Evolutionary conservation across 2,888 invertebrate species (phyloP).

Genomic region (Tipula unca): DNA sequence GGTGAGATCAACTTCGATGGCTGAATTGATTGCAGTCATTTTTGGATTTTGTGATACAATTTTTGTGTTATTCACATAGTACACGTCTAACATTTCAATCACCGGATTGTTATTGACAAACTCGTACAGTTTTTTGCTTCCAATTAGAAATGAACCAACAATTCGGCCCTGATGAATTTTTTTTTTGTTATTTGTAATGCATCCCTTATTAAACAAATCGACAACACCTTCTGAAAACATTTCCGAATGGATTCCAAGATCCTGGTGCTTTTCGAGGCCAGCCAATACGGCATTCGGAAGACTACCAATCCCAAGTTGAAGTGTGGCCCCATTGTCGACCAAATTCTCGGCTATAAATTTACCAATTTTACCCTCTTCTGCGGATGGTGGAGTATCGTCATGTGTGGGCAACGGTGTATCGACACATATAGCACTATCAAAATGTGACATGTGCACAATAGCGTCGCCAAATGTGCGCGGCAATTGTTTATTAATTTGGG

Average conservation of each 20-base stretch:
- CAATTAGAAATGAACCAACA: slow-evolving; percentile 87
- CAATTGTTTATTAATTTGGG: slow-evolving; percentile 79
- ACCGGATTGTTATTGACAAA: slow-evolving; percentile 93
- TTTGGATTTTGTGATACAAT: slow-evolving; percentile 74
- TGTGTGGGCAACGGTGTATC: slow-evolving; percentile 61
- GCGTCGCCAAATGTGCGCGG: slow-evolving; percentile 92
- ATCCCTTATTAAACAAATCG: slow-evolving; percentile 75
- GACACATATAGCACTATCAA: slow-evolving; percentile 75
- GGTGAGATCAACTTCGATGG: slow-evolving; percentile 87
- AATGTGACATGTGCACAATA: slow-evolving; percentile 83
- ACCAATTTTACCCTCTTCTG: slow-evolving; percentile 70
- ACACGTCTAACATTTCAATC: slow-evolving; percentile 81
- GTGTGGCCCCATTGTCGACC: slow-evolving; percentile 84
- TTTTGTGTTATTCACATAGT: slow-evolving; percentile 79
- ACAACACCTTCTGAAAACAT: slow-evolving; percentile 95
- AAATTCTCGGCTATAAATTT: slow-evolving; percentile 81
- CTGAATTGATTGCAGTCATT: slow-evolving; percentile 96
- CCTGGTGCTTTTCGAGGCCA: slow-evolving; percentile 72
- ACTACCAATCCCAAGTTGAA: slow-evolving; percentile 88
- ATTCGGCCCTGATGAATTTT: slow-evolving; percentile 75
- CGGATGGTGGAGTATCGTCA: slow-evolving; percentile 47
- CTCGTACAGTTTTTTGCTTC: slow-evolving; percentile 77
- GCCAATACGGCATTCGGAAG: slow-evolving; percentile 90
- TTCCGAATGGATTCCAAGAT: slow-evolving; percentile 92
- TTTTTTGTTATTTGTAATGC: slow-evolving; percentile 83